phyloP scores from a whole-genome alignment of 2,113 vertebrate genomes.

The Oceanodroma tethys region DNA sequence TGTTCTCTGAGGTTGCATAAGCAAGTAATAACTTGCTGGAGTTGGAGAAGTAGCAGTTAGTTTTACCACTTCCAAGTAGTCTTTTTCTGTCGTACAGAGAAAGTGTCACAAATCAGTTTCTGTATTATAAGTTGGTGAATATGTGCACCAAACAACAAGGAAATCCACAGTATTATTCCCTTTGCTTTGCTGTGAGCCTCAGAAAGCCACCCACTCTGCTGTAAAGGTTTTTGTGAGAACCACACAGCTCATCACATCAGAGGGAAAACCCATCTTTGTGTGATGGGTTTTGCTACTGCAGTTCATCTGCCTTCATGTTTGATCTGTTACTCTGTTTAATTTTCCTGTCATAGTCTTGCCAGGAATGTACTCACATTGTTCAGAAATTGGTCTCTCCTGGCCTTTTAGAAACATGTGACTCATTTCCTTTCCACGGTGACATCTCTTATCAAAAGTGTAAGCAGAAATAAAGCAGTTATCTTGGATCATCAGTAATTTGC shows the following conservation, averaged over 20 bases:
- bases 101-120: neutral
- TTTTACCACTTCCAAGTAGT: neutral
- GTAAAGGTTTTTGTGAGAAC: neutral
- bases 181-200: neutral
- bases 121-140: neutral
- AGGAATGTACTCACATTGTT: neutral
- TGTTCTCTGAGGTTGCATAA: neutral
- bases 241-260: neutral
- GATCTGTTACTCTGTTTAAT: neutral
- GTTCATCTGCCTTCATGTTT: neutral
- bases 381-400: conserved; percentile 11
- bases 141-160: neutral
- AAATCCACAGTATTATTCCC: neutral
- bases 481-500: conserved; percentile 1
- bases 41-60: neutral
- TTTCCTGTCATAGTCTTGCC: neutral
- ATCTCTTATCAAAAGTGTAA: neutral
- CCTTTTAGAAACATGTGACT: conserved; percentile 24
- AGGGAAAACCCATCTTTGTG: neutral
- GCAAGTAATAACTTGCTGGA: neutral
- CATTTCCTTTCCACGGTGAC: neutral
- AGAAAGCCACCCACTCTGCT: neutral
- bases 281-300: neutral
- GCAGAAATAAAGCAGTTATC: conserved; percentile 5
- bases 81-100: neutral